Evolutionary conservation across 2,797 vertebrate genomes (phyloP).

Genomic region (Rhinogobio ventralis): DNA sequence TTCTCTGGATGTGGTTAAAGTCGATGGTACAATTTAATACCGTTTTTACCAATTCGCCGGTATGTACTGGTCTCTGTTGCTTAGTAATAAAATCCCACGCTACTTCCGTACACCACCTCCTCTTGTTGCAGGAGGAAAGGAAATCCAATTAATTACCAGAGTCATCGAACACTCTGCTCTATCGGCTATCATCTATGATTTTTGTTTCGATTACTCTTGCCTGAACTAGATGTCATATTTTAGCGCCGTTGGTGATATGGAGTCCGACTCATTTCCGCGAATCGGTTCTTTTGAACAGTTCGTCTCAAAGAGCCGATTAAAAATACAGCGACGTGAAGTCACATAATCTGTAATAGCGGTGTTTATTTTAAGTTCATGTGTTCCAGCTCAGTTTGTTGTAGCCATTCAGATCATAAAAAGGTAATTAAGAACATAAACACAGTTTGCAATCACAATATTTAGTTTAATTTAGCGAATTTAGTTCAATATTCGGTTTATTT

Average conservation of each 20-base stretch:
- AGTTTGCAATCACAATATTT: not conserved
- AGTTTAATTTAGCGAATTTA: no score
- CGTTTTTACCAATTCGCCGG: slow-evolving; percentile 61
- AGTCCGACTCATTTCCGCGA: not conserved
- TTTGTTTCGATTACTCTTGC: slow-evolving; percentile 67
- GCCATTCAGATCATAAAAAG: not conserved
- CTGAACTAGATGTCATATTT: slow-evolving; percentile 68
- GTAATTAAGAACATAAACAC: not conserved
- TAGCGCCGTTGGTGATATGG: slow-evolving; percentile 15
- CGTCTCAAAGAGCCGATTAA: not conserved
- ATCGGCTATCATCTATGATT: accelerated
- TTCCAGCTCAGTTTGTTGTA: not conserved
- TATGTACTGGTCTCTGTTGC: slow-evolving; percentile 57
- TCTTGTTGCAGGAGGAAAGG: slow-evolving; percentile 51
- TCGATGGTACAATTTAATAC: not conserved
- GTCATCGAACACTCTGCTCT: slow-evolving; percentile 20
- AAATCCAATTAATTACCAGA: slow-evolving; percentile 61
- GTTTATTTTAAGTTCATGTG: not conserved
- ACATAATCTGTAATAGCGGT: not conserved
- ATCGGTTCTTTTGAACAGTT: slow-evolving; percentile 25
- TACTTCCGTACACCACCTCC: slow-evolving; percentile 80
- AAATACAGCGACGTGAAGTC: not conserved
- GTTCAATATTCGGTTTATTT: not conserved
- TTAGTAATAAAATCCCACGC: slow-evolving; percentile 59
- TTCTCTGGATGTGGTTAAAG: not conserved